Conservation (phyloP, 2,888 invertebrate species). For the Laothoe populi region DNA sequence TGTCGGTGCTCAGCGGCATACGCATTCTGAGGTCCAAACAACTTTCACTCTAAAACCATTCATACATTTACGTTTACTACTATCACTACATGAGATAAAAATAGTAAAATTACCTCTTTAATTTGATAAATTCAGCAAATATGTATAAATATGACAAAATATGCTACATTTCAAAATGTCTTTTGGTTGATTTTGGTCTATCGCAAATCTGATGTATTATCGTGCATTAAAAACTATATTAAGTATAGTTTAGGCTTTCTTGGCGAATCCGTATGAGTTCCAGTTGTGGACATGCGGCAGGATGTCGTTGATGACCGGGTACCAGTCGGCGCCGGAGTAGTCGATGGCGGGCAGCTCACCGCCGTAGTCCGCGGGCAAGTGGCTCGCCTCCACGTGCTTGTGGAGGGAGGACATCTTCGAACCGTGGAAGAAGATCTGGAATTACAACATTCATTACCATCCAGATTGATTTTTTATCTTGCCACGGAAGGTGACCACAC, state of each 20-base stretch:
- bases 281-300: conserved; percentile 88
- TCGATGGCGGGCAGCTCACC: conserved; percentile 90
- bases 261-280: conserved; percentile 88
- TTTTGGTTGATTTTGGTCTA: conserved; percentile 25
- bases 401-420: conserved; percentile 91
- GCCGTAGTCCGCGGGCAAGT: conserved; percentile 91
- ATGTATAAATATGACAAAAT: conserved; percentile 9
- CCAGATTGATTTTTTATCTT: background rate
- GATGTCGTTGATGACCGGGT: conserved; percentile 87
- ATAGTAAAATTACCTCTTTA: conserved; percentile 2
- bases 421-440: conserved; percentile 93
- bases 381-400: conserved; percentile 87
- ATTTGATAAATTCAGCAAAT: background rate
- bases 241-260: conserved; percentile 63
- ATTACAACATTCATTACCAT: conserved; percentile 32
- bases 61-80: conserved; percentile 4
- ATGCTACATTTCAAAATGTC: conserved; percentile 14
- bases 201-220: conserved; percentile 16
- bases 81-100: conserved; percentile 11
- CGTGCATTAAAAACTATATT: background rate
- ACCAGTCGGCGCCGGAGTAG: conserved; percentile 92
- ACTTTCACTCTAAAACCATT: background rate
- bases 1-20: conserved; percentile 16
- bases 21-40: conserved; percentile 12
- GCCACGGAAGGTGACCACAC: too few relatives aligned